Conservation (phyloP, 2,888 invertebrate species). For the Leptopilina syphax region DNA sequence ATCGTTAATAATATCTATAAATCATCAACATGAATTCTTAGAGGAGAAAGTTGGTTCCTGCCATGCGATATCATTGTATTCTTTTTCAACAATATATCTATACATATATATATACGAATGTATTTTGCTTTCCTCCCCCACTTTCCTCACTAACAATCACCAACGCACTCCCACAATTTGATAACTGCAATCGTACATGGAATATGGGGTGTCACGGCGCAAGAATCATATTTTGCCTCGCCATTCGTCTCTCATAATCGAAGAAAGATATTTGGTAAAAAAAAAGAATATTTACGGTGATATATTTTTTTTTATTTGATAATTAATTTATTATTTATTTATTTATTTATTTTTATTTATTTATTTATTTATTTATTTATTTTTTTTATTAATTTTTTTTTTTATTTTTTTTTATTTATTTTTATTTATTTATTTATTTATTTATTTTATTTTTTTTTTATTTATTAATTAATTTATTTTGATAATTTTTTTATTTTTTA, state of each 20-base stretch:
- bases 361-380: no score
- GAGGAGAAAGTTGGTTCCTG: not conserved
- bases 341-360: no score
- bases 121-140: constrained; percentile 14
- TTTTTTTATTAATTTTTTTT: no score
- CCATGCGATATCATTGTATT: constrained; percentile 49
- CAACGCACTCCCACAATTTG: constrained; percentile 50
- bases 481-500: no score
- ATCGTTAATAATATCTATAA: constrained; percentile 29
- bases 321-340: no score
- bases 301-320: no score
- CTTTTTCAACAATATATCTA: constrained; percentile 49
- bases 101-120: not conserved
- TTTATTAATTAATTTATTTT: no score
- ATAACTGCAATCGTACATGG: constrained; percentile 27
- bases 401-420: no score
- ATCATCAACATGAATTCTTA: constrained; percentile 13
- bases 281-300: not conserved
- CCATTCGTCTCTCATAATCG: not conserved
- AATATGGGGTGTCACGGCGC: not conserved
- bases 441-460: no score
- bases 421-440: no score
- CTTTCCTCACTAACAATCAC: constrained; percentile 55
- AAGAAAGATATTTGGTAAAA: not conserved
- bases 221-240: constrained; percentile 29